Evolutionary conservation across 2,113 vertebrate species (phyloP), one percentile per base, ranked within the genome.

Genomic region (Regulus satrapa): DNA sequence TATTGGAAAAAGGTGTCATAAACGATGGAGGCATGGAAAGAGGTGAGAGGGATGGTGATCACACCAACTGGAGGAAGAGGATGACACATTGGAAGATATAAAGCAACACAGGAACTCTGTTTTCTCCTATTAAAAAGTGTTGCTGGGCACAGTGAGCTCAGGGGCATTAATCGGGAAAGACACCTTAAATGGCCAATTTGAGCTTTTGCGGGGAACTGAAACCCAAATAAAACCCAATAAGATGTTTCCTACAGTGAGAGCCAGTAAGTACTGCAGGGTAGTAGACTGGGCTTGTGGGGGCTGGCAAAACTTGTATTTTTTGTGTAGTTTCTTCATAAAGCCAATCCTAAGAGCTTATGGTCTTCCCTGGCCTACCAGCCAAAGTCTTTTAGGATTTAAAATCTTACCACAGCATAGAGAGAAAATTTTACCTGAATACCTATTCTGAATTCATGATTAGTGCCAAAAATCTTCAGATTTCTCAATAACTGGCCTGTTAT

Each of bases 391-490:
- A 18, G 0, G 0, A 14, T 19, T 59, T 68, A 45, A 75, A 91
- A 72, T 24, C 29, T 59, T 68, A 32, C 34, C 38, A 28, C 2
- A 8, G 49, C 13, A 36, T 9, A 64, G 38, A 63, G 23, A 63
- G n/a, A 18, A 1, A 6, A 24, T 18, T 54, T 46, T 40, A 34
- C 32, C 62, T 59, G 24, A 49, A 24, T 36, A 5, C 0, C 0
- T 28, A 12, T 18, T 55, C 15, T 28, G 31, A 82, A 79, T 48
- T 68, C 40, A 64, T 3, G 0, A 26, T 21, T n/a, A 54, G 16
- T 40, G 26, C 12, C 26, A 56, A 58, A 86, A 77, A 58, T 91
- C 29, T 84, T 66, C 43, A 40, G 59, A 58, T 34, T 49, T 73
- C 38, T 38, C 0, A 0, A 49, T 32, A 38, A 38, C 8, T 17